Conservation (phyloP, 64 coral and sea anemone species). For the Catalaphyllia jardinei region DNA sequence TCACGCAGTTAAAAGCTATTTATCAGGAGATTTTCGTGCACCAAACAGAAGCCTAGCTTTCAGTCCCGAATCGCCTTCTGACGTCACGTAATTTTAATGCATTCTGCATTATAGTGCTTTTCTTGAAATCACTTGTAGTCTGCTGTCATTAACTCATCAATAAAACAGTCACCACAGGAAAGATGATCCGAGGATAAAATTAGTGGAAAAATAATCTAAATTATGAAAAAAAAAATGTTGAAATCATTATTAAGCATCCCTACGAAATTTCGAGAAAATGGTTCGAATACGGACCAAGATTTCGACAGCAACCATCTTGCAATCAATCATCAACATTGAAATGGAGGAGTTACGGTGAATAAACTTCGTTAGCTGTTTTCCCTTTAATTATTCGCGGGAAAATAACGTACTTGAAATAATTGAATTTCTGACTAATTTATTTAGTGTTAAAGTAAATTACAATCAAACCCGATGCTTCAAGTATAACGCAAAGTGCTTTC, state of each 20-base stretch:
- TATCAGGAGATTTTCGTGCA: neutral
- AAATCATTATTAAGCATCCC: neutral
- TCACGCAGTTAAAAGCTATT: conserved; percentile 19
- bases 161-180: neutral
- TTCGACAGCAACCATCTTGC: neutral
- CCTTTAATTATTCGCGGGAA: neutral
- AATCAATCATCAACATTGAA: neutral
- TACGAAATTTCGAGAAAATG: neutral
- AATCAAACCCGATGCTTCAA: neutral
- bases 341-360: neutral
- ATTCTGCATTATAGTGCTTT: neutral
- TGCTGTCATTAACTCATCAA: neutral
- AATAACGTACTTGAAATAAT: neutral
- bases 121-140: neutral
- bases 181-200: neutral
- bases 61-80: neutral
- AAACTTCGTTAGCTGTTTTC: neutral
- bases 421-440: conserved; percentile 10
- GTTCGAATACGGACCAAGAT: neutral
- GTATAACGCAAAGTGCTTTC: neutral
- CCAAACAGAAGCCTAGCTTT: neutral
- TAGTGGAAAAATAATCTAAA: neutral
- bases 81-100: neutral
- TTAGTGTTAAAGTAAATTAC: neutral
- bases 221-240: neutral